Conservation (phyloP, 1,140 invertebrate species). For the Trachymyrmex cornetzi region DNA sequence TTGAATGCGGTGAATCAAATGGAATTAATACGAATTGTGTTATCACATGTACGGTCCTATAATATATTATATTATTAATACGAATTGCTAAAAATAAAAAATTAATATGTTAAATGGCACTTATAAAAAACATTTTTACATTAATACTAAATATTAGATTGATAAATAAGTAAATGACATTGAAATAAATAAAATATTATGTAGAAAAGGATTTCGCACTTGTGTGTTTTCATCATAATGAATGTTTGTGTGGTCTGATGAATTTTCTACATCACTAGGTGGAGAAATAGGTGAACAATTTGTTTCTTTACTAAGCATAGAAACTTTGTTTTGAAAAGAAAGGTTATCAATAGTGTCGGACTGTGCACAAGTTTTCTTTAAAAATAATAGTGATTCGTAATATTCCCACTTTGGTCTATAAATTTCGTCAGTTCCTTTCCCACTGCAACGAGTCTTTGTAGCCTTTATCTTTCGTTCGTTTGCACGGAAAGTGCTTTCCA, state of each 20-base stretch:
- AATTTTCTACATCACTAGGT: not conserved
- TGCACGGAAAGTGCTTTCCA: constrained; percentile 3
- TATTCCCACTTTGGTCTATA: constrained; percentile 2
- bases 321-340: not conserved
- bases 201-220: not conserved
- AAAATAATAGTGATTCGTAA: not conserved
- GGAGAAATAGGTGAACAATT: not conserved
- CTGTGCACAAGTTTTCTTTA: not conserved
- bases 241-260: not conserved
- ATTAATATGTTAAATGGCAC: too few species aligned
- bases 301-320: not conserved
- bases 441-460: constrained; percentile 11
- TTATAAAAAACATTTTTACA: too few species aligned
- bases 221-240: not conserved
- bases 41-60: too few species aligned
- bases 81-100: too few species aligned
- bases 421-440: constrained; percentile 2
- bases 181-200: too few species aligned
- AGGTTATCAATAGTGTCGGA: not conserved
- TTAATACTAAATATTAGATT: too few species aligned
- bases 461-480: not conserved
- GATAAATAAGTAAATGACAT: too few species aligned
- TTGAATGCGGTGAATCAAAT: too few species aligned
- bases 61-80: too few species aligned
- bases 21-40: too few species aligned